Conservation (phyloP, 2,113 vertebrate genomes). For the Leptodactylus fuscus region DNA sequence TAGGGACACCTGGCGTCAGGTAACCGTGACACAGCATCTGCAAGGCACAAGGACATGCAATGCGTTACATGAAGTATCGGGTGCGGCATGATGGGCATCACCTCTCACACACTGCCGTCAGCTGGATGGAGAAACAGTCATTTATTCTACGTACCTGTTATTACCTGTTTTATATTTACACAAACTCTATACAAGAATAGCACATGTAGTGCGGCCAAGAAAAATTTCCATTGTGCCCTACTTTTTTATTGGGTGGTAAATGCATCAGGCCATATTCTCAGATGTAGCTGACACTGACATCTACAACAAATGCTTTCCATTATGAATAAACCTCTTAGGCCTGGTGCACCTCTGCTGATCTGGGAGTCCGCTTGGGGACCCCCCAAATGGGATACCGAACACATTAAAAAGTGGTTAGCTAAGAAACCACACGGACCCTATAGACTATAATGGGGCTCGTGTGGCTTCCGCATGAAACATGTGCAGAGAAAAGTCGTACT, state of each 20-base stretch:
- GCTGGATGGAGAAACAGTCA: not conserved
- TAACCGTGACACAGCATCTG: slow-evolving; percentile 56
- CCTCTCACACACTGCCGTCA: slow-evolving; percentile 3
- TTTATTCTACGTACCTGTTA: not conserved
- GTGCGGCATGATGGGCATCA: slow-evolving; percentile 16
- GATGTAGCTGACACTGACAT: too few species aligned
- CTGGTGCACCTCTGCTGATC: too few species aligned
- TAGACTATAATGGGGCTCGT: too few species aligned
- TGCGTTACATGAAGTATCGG: not conserved
- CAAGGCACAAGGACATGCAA: not conserved
- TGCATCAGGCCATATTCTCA: not conserved
- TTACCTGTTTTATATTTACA: not conserved
- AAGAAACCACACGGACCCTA: too few species aligned
- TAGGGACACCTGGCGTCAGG: slow-evolving; percentile 29
- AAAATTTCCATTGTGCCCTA: not conserved
- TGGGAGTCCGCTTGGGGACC: too few species aligned
- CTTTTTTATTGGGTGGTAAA: not conserved
- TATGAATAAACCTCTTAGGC: too few species aligned
- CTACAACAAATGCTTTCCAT: too few species aligned
- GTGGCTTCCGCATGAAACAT: too few species aligned
- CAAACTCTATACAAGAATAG: not conserved
- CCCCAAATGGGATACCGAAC: too few species aligned
- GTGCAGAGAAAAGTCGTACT: too few species aligned
- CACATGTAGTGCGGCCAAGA: not conserved
- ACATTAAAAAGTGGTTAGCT: too few species aligned